Evolutionary conservation across 2,888 invertebrate species (phyloP).

Genomic region (Cephus sareptanus): DNA sequence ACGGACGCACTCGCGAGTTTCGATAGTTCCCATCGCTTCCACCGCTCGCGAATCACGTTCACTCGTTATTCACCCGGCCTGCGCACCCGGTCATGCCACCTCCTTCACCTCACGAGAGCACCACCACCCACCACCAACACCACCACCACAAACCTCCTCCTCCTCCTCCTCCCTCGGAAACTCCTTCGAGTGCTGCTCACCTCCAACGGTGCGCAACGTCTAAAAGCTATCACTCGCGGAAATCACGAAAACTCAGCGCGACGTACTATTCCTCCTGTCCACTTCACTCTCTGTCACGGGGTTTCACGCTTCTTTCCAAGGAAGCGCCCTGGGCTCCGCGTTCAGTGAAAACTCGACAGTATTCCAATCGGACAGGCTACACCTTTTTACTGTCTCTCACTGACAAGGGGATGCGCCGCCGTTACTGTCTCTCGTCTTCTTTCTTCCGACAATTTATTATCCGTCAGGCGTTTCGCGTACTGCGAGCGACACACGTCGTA

Average conservation of each 20-base stretch:
- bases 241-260: neutral
- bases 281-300: neutral
- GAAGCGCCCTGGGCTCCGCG: neutral
- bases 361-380: neutral
- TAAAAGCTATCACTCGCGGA: neutral
- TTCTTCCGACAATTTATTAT: neutral
- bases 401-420: neutral
- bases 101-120: neutral
- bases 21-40: conserved; percentile 8
- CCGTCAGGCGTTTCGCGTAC: neutral
- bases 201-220: neutral
- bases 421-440: neutral
- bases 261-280: neutral
- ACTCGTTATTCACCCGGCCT: conserved; percentile 4
- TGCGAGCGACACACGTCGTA: neutral
- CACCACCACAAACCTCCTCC: neutral
- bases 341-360: too few relatives aligned
- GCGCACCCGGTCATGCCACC: neutral
- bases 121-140: neutral
- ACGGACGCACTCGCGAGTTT: conserved; percentile 6
- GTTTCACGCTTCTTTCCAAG: neutral
- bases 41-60: conserved; percentile 1
- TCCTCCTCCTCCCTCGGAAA: neutral
- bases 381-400: too few relatives aligned
- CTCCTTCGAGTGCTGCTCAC: neutral